These are phyloP conservation scores for Notocelia uddmanniana DNA, from an alignment of 2,888 invertebrate species.

Conservation along the genomic window DNA sequence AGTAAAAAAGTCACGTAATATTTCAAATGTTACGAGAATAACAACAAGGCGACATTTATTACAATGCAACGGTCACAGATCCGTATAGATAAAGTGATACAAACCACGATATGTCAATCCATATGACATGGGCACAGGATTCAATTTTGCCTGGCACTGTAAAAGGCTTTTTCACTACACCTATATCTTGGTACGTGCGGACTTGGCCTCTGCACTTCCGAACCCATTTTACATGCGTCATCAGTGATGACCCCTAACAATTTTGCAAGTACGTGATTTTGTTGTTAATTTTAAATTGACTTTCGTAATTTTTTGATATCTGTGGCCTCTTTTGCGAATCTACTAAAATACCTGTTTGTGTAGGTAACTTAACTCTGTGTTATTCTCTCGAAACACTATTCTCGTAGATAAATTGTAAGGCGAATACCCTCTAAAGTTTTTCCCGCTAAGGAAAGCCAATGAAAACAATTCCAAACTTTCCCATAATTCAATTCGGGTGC, in stretches of 20 bases:
- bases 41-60: constrained; percentile 30
- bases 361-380: too few relatives aligned
- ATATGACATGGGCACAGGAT: neutral
- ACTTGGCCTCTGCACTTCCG: constrained; percentile 55
- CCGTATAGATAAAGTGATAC: constrained; percentile 12
- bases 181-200: constrained; percentile 59
- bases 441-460: too few relatives aligned
- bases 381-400: too few relatives aligned
- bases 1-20: constrained; percentile 12
- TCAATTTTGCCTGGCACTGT: neutral
- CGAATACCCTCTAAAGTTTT: too few relatives aligned
- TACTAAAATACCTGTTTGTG: too few relatives aligned
- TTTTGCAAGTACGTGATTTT: constrained; percentile 30
- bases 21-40: constrained; percentile 20
- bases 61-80: constrained; percentile 52
- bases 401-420: too few relatives aligned
- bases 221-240: constrained; percentile 34
- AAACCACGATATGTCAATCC: neutral
- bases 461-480: too few relatives aligned
- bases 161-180: neutral
- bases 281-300: constrained; percentile 26
- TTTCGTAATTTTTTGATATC: constrained; percentile 8
- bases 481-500: too few relatives aligned
- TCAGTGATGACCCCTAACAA: constrained; percentile 25
- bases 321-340: neutral